phyloP scores from a whole-genome alignment of 2,797 vertebrate genomes.

The Thalassophryne amazonica region DNA sequence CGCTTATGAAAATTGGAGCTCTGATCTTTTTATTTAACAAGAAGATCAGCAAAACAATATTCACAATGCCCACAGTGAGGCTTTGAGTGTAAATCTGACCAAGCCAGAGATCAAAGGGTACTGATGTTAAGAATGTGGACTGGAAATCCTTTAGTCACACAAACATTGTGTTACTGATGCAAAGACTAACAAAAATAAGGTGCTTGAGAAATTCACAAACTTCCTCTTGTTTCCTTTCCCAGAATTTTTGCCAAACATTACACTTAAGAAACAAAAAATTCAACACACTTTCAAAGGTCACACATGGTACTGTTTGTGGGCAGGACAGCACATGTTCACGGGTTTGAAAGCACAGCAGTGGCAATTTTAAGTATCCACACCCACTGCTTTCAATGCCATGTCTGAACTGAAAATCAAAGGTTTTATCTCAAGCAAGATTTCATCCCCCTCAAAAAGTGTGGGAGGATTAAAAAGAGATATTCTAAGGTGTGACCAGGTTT shows the following conservation, averaged over 20 bases:
- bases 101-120: no score
- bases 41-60: constrained; percentile 14
- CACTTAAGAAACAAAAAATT: constrained; percentile 20
- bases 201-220: constrained; percentile 20
- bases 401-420: no score
- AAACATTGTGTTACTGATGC: neutral
- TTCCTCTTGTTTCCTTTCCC: constrained; percentile 6
- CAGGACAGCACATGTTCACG: constrained; percentile 38
- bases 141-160: neutral
- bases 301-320: constrained; percentile 30
- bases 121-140: neutral
- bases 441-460: no score
- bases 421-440: no score
- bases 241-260: constrained; percentile 32
- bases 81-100: no score
- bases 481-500: no score
- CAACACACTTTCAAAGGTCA: constrained; percentile 50
- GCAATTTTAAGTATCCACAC: no score
- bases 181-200: constrained; percentile 18
- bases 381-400: no score
- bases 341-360: constrained; percentile 34
- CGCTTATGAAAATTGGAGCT: constrained; percentile 25
- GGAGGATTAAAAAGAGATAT: no score
- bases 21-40: neutral
- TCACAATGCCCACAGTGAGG: no score